Evolutionary conservation across 2,113 vertebrate genomes (phyloP), one percentile per base, ranked within the genome.

Genomic region (Ptychochromis oligacanthus): DNA sequence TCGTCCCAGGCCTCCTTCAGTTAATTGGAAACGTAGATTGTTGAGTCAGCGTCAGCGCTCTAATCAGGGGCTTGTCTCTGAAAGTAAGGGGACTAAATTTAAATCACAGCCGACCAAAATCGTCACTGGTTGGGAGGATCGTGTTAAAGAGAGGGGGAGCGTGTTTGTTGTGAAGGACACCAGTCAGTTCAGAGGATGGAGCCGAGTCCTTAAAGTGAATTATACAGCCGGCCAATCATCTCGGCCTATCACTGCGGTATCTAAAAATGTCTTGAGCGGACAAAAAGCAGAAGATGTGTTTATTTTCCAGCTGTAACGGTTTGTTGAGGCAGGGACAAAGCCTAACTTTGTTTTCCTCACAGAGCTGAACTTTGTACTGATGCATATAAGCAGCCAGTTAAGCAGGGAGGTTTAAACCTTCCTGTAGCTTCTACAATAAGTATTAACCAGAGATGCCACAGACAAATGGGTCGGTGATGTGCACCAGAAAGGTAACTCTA

Each of bases 21-120:
- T 86, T 94, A 94, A 94, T 92, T 93, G 89, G 88, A 93, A 92
- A 89, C 56, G 75, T 87, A 88, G 83, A 93, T 88, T 89, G 93
- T 89, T 52, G 82, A 91, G 81, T 92, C 91, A 90, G 90, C 90
- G 58, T 86, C 77, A 85, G 67, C 13, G 20, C 82, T 83, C 76
- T 87, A 92, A 93, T 92, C 92, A 87, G 87, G 17, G 54, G 43
- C 65, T 60, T 34, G 67, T 81, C 77, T 86, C 82, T 70, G 59
- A 87, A 88, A 81, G 76, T 84, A 85, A 84, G 79, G 81, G 28
- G 82, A 82, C 82, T 62, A 74, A 91, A 92, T 92, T 65, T 72
- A 77, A 92, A 91, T 85, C 80, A 80, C 75, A 46, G 59, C 70
- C 81, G n/a, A 85, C 80, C 28, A 24, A 84, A 85, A 89, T 62